A percentile compares a stretch with the other conserved stretches of the same genome.
Evolutionary conservation across 2,797 vertebrate species (phyloP).

Genomic region (Mus caroli): DNA sequence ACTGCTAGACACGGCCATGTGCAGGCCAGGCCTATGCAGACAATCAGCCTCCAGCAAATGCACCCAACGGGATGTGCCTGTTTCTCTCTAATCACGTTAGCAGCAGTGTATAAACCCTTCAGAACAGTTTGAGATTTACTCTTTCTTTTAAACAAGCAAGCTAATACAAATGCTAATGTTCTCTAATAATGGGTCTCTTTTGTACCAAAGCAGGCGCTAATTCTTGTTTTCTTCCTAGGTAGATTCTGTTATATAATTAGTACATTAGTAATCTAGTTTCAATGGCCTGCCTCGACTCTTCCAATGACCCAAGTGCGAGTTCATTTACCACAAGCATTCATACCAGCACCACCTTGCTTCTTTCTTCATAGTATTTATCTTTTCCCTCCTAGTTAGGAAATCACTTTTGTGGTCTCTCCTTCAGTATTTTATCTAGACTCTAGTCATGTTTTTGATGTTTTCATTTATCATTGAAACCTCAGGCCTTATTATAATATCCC

Average conservation of each 20-base stretch:
- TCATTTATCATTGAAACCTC: background rate
- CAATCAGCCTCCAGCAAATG: constrained; percentile 28
- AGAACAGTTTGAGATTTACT: constrained; percentile 46
- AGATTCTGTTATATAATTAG: constrained; percentile 64
- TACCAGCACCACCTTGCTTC: background rate
- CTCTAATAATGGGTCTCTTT: constrained; percentile 51
- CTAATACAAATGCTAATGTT: constrained; percentile 7
- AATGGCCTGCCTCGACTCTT: background rate
- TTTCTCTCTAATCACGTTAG: constrained; percentile 39
- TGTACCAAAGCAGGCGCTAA: constrained; percentile 17
- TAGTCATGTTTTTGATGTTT: background rate
- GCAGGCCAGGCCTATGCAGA: background rate
- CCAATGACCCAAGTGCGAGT: background rate
- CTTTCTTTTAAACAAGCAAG: constrained; percentile 54
- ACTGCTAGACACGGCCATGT: background rate
- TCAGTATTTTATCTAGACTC: background rate
- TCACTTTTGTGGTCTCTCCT: background rate
- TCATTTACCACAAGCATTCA: constrained; percentile 13
- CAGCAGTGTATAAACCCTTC: constrained; percentile 39
- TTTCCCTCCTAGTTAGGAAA: background rate
- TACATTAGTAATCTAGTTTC: constrained; percentile 9
- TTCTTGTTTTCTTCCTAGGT: constrained; percentile 63
- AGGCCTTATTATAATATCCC: background rate
- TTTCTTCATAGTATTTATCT: constrained; percentile 43
- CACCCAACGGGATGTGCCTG: background rate